Base-by-base conservation (phyloP, 2,888 invertebrate species). In the Oegoconia quadripuncta region DNA sequence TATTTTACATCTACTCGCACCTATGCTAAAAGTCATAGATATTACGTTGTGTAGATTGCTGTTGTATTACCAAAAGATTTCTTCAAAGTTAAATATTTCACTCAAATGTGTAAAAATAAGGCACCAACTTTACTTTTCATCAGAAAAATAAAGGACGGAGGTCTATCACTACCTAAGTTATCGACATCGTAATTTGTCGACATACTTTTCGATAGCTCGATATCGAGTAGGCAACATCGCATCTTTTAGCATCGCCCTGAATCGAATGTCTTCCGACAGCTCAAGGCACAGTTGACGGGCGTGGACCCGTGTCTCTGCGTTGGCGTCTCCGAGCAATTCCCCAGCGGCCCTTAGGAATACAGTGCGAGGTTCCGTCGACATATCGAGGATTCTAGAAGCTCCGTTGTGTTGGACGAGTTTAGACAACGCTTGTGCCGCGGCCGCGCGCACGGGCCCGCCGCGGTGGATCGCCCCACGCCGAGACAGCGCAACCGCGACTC, bases 391-490 rank as follows among this genome's bases (percentile, higher is more conserved):
- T 43, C 91, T 90, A 14, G 93, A 91, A 1, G 93, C 89, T 3
- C 97, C 96, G 51, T 94, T 81, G 41, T 91, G 91, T 57, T 92
- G 91, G 30, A 94, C 93, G 17, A 96, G 81, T 35, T 90, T 88
- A 29, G 92, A 90, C 36, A 98, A 72, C 37, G 97, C 90, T 60
- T 93, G 91, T 1, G 96, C 94, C 0, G 96, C 91, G 5, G 96
- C 92, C 30, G 95, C 93, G 17, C 97, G 90, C 3, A 98, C 97
- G 3, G 95, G 89, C 0, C 95, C 93, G 68, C 97, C 97, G 53
- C 96, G 95, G 75, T 98, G 97, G 9, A 82, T 79, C 0, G 91
- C 91, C 0, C 96, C 95, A 42, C 93, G 91, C 22, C 89, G 78
- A 4, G 92, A 88, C 37, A 96, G 73, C 7, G 94, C 91, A 16